Evolutionary conservation across 2,113 vertebrate genomes (phyloP).

Genomic region (Piprites chloris): DNA sequence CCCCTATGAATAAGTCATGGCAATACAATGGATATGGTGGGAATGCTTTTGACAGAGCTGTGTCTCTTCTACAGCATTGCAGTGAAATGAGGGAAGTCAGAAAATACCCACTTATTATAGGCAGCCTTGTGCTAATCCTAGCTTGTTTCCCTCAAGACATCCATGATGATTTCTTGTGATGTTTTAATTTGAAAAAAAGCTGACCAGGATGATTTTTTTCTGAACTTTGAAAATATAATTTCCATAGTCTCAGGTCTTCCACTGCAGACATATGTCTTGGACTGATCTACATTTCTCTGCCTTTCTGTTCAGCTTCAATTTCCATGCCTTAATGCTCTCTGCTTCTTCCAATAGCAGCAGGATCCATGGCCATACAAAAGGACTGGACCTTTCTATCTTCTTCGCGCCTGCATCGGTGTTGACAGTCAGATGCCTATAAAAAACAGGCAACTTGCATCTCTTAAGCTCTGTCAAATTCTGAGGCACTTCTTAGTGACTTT

Average conservation of each 20-base stretch:
- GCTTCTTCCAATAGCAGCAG: not conserved
- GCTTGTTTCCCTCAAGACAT: not conserved
- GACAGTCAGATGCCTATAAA: not conserved
- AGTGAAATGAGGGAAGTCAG: not conserved
- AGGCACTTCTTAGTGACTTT: not conserved
- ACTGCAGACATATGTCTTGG: not conserved
- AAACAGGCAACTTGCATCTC: not conserved
- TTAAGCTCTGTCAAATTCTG: not conserved
- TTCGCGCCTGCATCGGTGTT: not conserved
- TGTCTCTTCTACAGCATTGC: not conserved
- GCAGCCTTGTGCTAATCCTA: not conserved
- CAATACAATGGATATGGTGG: not conserved
- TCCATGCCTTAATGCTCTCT: not conserved
- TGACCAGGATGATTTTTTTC: not conserved
- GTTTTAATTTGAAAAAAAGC: not conserved
- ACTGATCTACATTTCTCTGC: not conserved
- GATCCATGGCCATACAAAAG: not conserved
- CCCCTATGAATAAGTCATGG: not conserved
- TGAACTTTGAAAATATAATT: not conserved
- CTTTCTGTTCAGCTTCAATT: not conserved
- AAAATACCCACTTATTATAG: not conserved
- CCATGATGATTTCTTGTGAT: not conserved
- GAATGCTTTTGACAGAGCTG: not conserved
- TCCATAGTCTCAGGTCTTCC: not conserved
- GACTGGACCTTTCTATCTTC: not conserved